A percentile compares a stretch with the other conserved stretches of the same genome.
phyloP scores from a whole-genome alignment of 1,140 invertebrate genomes.

The Acyrthosiphon pisum region DNA sequence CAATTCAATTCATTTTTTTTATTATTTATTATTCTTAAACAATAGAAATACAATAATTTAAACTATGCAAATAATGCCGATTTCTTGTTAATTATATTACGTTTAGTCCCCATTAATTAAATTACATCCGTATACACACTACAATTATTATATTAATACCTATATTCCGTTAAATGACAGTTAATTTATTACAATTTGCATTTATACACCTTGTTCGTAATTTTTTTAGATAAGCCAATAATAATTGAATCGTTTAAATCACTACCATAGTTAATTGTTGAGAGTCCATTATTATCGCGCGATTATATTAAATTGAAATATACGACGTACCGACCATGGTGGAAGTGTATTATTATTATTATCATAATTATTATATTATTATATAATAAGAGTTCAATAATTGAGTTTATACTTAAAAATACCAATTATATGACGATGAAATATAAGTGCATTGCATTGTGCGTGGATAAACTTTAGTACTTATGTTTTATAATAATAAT shows the following conservation, averaged over 20 bases:
- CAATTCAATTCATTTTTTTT: not conserved
- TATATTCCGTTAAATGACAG: not conserved
- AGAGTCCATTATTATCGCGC: not conserved
- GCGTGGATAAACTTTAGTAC: not conserved
- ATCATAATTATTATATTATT: not conserved
- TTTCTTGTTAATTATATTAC: not conserved
- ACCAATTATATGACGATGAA: not conserved
- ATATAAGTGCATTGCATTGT: not conserved
- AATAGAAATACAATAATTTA: not conserved
- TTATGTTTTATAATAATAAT: conserved; percentile 21
- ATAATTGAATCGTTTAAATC: not conserved
- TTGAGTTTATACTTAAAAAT: conserved; percentile 10
- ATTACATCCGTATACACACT: not conserved
- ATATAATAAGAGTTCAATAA: not conserved
- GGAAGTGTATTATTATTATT: not conserved
- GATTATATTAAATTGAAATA: not conserved
- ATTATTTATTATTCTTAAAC: not conserved
- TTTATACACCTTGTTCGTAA: not conserved
- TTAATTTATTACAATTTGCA: not conserved
- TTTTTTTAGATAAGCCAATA: not conserved
- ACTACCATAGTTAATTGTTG: not conserved
- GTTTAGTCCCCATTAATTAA: not conserved
- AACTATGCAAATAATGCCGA: not conserved
- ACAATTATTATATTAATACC: not conserved
- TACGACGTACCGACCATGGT: no score